Percentiles rank a stretch among this genome's conserved stretches.
Evolutionary conservation across 2,113 vertebrate genomes (phyloP).

Genomic region (Zosterops hypoxanthus): DNA sequence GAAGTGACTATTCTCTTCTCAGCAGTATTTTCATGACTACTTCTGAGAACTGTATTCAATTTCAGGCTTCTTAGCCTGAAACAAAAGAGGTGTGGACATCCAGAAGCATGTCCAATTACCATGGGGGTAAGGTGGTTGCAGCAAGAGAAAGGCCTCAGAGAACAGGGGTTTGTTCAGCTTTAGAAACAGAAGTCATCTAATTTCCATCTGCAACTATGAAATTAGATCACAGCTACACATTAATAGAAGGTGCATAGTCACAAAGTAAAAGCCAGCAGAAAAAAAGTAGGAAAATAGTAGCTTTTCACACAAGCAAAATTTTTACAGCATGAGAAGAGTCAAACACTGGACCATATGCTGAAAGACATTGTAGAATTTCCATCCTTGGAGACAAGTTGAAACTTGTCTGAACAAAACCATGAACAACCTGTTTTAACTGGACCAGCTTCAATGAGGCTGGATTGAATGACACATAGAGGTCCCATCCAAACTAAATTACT

Average conservation of each 20-base stretch:
- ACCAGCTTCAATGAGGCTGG: neutral
- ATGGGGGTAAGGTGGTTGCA: neutral
- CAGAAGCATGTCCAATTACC: neutral
- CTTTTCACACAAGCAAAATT: neutral
- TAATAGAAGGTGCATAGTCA: neutral
- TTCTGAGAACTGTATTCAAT: neutral
- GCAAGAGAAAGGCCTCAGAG: neutral
- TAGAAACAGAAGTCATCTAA: neutral
- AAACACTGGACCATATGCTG: neutral
- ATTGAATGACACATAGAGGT: neutral
- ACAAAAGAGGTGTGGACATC: neutral
- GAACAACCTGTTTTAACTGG: neutral
- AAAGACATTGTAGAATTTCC: neutral
- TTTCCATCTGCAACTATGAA: neutral
- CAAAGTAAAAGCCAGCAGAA: neutral
- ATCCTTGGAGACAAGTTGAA: neutral
- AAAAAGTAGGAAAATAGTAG: neutral
- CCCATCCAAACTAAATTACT: neutral
- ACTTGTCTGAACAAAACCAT: neutral
- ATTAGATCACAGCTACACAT: neutral
- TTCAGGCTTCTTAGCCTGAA: neutral
- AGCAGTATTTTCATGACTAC: neutral
- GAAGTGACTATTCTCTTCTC: neutral
- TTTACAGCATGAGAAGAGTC: neutral
- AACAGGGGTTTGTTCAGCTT: neutral